Evolutionary conservation across 2,888 invertebrate species (phyloP).

Genomic region (Thereva nobilitata): DNA sequence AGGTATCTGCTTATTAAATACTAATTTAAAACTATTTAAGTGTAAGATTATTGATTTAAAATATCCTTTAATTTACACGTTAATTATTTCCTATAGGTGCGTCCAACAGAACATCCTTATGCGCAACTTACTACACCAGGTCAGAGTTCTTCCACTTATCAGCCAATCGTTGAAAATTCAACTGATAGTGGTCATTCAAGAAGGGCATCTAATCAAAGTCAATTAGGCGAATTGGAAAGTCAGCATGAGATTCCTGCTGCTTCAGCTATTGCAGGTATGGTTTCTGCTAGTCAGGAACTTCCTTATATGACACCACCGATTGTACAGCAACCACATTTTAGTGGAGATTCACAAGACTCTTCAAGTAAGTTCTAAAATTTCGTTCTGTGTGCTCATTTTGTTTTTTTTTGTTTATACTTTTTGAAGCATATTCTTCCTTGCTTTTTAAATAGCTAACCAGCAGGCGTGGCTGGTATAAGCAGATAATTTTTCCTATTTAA

Average conservation of each 20-base stretch:
- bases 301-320: constrained; percentile 88
- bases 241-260: constrained; percentile 72
- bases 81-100: constrained; percentile 45
- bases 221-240: constrained; percentile 36
- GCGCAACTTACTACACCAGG: constrained; percentile 56
- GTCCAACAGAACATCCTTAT: constrained; percentile 57
- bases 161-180: constrained; percentile 20
- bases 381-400: neutral
- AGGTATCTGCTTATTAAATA: constrained; percentile 45
- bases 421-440: constrained; percentile 34
- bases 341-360: constrained; percentile 89
- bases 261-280: constrained; percentile 80
- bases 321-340: constrained; percentile 71
- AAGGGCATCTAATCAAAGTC: constrained; percentile 42
- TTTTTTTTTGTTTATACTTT: constrained; percentile 18
- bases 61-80: neutral
- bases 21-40: neutral
- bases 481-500: no score
- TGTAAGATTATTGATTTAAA: neutral
- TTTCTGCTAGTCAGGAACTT: constrained; percentile 84
- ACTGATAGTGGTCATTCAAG: constrained; percentile 34
- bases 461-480: no score
- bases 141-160: constrained; percentile 42
- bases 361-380: constrained; percentile 64
- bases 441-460: constrained; percentile 81